phyloP scores from a whole-genome alignment of 2,113 vertebrate genomes.

The Osmerus mordax region DNA sequence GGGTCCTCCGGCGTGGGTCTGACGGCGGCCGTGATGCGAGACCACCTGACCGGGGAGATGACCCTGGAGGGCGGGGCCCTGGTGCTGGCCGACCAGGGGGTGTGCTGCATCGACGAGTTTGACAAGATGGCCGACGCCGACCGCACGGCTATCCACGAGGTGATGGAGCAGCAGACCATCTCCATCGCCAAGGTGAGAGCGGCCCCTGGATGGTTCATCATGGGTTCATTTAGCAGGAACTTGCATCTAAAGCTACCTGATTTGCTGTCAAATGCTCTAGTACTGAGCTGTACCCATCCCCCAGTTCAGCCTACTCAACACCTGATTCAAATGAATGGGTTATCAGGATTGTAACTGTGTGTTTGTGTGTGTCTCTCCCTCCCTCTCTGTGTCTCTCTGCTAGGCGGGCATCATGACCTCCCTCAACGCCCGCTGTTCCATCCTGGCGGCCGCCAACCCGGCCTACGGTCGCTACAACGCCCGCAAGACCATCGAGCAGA shows the following conservation, averaged over 20 bases:
- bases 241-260: background rate
- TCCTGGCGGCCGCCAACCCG: slow-evolving; percentile 89
- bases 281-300: too few relatives aligned
- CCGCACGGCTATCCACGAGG: slow-evolving; percentile 90
- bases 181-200: slow-evolving; percentile 83
- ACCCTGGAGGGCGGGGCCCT: slow-evolving; percentile 85
- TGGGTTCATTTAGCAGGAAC: background rate
- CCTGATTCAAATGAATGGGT: too few relatives aligned
- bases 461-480: slow-evolving; percentile 90
- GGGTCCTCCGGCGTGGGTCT: slow-evolving; percentile 90
- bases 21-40: slow-evolving; percentile 87
- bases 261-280: too few relatives aligned
- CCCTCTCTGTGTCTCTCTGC: background rate
- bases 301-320: too few relatives aligned
- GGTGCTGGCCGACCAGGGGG: slow-evolving; percentile 84
- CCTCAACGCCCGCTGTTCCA: slow-evolving; percentile 89
- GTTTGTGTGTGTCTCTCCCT: background rate
- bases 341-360: too few relatives aligned
- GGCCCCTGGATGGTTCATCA: background rate
- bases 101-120: slow-evolving; percentile 94
- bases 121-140: slow-evolving; percentile 91
- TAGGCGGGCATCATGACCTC: slow-evolving; percentile 90
- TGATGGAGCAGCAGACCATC: slow-evolving; percentile 95
- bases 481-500: slow-evolving; percentile 81
- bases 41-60: slow-evolving; percentile 83